Percentiles rank a stretch among this genome's conserved stretches.
These are phyloP conservation scores for Chrysina gloriosa DNA, from an alignment of 2,888 invertebrate species.

Conservation along the genomic window DNA sequence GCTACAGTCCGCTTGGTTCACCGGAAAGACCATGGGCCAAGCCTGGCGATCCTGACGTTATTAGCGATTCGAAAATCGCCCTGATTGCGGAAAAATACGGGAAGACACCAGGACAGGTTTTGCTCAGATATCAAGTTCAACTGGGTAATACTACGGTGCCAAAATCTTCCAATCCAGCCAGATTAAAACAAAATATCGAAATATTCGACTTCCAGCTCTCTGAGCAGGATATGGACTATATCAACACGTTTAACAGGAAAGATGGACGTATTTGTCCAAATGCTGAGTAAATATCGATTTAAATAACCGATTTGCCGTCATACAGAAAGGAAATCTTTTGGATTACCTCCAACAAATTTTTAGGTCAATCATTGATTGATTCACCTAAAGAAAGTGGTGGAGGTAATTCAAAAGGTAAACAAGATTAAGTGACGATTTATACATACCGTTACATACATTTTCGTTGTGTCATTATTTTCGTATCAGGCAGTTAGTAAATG, in stretches of 20 bases:
- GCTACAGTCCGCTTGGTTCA: conserved; percentile 85
- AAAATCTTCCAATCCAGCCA: conserved; percentile 68
- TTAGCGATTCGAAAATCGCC: conserved; percentile 72
- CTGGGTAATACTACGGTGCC: conserved; percentile 69
- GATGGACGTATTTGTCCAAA: conserved; percentile 46
- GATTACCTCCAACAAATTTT: neutral
- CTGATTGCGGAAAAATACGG: conserved; percentile 74
- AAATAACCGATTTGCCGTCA: neutral
- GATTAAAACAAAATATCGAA: conserved; percentile 68
- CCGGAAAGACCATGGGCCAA: conserved; percentile 79
- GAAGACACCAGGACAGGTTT: conserved; percentile 77
- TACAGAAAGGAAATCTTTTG: too few relatives aligned
- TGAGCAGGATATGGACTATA: conserved; percentile 62
- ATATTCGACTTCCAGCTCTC: conserved; percentile 70
- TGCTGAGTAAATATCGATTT: conserved; percentile 33
- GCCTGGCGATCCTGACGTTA: conserved; percentile 71
- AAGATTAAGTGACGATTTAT: neutral
- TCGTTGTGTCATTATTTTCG: too few relatives aligned
- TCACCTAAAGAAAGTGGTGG: too few relatives aligned
- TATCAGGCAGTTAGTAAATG: too few relatives aligned
- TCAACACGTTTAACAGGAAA: conserved; percentile 43
- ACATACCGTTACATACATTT: too few relatives aligned
- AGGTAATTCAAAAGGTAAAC: too few relatives aligned
- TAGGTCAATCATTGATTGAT: neutral
- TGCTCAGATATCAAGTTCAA: conserved; percentile 71